Conservation (phyloP, 2,888 invertebrate genomes). For the Operophtera brumata region DNA sequence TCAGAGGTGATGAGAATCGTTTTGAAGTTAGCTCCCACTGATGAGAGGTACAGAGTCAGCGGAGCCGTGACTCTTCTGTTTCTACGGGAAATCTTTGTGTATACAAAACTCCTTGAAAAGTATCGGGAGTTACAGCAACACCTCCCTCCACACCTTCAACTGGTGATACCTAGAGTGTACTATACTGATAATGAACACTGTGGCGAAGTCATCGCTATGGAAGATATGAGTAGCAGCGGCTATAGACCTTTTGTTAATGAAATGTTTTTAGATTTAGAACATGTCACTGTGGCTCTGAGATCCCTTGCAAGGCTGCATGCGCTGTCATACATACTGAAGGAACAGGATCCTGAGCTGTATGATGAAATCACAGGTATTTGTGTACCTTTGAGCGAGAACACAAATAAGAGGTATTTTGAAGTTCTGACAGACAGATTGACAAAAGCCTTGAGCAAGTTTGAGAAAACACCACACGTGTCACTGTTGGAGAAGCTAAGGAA, state of each 20-base stretch:
- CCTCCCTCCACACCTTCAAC: conserved; percentile 31
- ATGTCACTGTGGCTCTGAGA: conserved; percentile 52
- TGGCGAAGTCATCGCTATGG: conserved; percentile 61
- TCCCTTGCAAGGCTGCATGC: conserved; percentile 64
- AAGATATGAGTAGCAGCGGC: conserved; percentile 57
- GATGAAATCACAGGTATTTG: conserved; percentile 49
- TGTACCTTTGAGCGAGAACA: conserved; percentile 51
- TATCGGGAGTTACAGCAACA: conserved; percentile 48
- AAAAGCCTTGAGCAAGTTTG: conserved; percentile 57
- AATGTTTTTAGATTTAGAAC: conserved; percentile 58
- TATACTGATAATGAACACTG: conserved; percentile 55
- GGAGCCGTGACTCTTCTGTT: conserved; percentile 67
- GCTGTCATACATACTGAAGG: conserved; percentile 58
- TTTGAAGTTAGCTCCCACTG: conserved; percentile 67
- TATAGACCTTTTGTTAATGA: conserved; percentile 51
- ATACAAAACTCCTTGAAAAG: conserved; percentile 49
- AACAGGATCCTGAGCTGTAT: conserved; percentile 42
- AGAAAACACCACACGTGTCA: conserved; percentile 46
- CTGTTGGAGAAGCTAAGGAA: conserved; percentile 47
- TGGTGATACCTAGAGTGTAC: conserved; percentile 56
- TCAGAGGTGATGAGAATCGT: conserved; percentile 45
- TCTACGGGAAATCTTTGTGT: conserved; percentile 62
- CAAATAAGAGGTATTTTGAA: conserved; percentile 58
- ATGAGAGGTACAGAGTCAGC: conserved; percentile 64
- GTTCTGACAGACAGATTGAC: conserved; percentile 60